A percentile compares a stretch with the other conserved stretches of the same genome.
phyloP scores from a whole-genome alignment of 1,140 invertebrate genomes.

The Belonocnema kinseyi region DNA sequence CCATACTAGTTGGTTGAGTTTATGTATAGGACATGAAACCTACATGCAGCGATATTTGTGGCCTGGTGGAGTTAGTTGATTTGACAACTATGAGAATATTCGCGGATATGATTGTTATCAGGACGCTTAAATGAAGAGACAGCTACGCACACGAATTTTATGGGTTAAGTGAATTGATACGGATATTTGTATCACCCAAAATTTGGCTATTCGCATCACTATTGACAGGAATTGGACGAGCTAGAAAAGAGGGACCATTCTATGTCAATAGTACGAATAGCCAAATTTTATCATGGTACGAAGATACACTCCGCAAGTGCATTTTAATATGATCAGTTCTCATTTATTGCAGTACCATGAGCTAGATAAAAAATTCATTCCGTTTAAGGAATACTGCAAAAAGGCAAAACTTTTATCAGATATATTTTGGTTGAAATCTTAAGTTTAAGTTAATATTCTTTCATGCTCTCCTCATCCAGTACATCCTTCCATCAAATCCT shows the following conservation, averaged over 20 bases:
- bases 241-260: too few species aligned
- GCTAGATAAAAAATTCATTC: neutral
- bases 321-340: neutral
- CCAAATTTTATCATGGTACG: too few species aligned
- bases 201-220: too few species aligned
- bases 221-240: too few species aligned
- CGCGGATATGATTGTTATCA: neutral
- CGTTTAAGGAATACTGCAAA: neutral
- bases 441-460: too few species aligned
- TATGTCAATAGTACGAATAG: too few species aligned
- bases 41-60: slow-evolving; percentile 6
- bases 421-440: too few species aligned
- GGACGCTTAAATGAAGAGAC: neutral
- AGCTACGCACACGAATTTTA: neutral
- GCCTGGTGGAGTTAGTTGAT: neutral
- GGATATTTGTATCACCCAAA: too few species aligned
- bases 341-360: neutral
- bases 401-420: neutral
- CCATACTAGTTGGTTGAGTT: slow-evolving; percentile 4
- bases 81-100: slow-evolving; percentile 1
- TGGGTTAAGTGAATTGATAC: neutral
- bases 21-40: slow-evolving; percentile 1
- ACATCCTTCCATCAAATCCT: too few species aligned
- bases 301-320: too few species aligned
- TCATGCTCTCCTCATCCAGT: too few species aligned